Evolutionary conservation across 2,113 vertebrate species (phyloP).

Genomic region (Urocolius indicus): DNA sequence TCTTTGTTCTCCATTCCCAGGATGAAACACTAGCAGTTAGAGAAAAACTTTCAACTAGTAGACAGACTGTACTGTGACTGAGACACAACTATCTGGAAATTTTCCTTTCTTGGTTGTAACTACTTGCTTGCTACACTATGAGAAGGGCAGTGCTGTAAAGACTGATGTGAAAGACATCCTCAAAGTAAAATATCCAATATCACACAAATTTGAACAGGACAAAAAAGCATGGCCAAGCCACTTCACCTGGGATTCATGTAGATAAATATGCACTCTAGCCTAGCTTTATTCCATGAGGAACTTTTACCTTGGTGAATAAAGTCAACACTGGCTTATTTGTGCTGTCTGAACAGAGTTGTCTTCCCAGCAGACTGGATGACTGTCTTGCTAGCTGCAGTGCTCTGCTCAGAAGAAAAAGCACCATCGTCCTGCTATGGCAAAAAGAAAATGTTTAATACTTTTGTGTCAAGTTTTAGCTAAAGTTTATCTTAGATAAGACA

Average conservation of each 20-base stretch:
- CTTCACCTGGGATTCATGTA: not conserved
- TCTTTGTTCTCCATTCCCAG: not conserved
- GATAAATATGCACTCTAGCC: not conserved
- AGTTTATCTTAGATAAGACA: not conserved
- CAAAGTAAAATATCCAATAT: not conserved
- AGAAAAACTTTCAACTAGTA: not conserved
- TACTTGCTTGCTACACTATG: not conserved
- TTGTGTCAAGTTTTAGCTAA: not conserved
- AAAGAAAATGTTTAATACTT: slow-evolving; percentile 14
- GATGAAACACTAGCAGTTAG: not conserved
- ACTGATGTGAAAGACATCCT: not conserved
- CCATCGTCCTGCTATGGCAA: slow-evolving; percentile 69
- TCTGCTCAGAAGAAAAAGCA: slow-evolving; percentile 69
- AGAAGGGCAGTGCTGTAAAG: not conserved
- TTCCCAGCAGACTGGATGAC: slow-evolving; percentile 35
- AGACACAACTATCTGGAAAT: not conserved
- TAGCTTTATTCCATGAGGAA: not conserved
- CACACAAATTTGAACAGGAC: not conserved
- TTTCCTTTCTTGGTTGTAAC: not conserved
- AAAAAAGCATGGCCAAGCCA: not conserved
- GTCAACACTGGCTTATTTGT: slow-evolving; percentile 79
- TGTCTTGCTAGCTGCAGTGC: slow-evolving; percentile 46
- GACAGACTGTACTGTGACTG: not conserved
- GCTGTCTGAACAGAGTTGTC: slow-evolving; percentile 46
- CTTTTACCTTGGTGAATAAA: slow-evolving; percentile 88